Evolutionary conservation across 2,888 invertebrate species (phyloP), one percentile per base, ranked within the genome.

Genomic region (Eristalis tenax): DNA sequence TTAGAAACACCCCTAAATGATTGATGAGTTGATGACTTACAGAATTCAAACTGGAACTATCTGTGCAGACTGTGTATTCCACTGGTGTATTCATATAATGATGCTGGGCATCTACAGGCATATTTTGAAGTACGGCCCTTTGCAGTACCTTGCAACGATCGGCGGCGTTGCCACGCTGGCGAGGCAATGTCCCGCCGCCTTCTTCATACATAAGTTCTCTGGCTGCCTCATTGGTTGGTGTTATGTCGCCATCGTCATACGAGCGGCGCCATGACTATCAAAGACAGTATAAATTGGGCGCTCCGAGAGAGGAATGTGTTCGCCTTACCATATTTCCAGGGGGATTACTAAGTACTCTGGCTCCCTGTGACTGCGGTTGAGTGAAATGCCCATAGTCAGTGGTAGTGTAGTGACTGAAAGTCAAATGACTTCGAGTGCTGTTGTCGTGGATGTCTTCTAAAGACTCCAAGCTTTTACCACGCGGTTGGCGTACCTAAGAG

Each of bases 201-300:
- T 96, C 96, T 86, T 92, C 92, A 74, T 92, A 92, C 83, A 93
- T 90, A 73, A 93, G 89, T 89, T 93, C 93, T 71, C 92, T 91
- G 43, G 91, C 90, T 69, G 92, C 92, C 92, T 98, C 97, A 91
- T 98, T 98, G 65, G 98, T 98, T 15, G 97, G 96, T 40, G 98
- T 98, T 88, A 98, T 96, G 92, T 98, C 98, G 22, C 98, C 98
- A 91, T 98, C 98, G 92, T 98, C 97, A 92, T 97, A 97, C 87
- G 96, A 96, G 90, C 97, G 94, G 90, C 96, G 94, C 96, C 96
- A 96, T 87, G 94, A 92, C 87, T 93, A 91, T 13, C 8, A 23
- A 56, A 56, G 92, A 90, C 18, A 56, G 15, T 4, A 35, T 4
- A 70, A 68, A 56, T 13, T 8, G 43, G 77, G 35, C 1, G 8